Percentiles rank a stretch among this genome's conserved stretches.
Conservation (phyloP, 1,140 invertebrate genomes). For the Himalopsyche phryganea region DNA sequence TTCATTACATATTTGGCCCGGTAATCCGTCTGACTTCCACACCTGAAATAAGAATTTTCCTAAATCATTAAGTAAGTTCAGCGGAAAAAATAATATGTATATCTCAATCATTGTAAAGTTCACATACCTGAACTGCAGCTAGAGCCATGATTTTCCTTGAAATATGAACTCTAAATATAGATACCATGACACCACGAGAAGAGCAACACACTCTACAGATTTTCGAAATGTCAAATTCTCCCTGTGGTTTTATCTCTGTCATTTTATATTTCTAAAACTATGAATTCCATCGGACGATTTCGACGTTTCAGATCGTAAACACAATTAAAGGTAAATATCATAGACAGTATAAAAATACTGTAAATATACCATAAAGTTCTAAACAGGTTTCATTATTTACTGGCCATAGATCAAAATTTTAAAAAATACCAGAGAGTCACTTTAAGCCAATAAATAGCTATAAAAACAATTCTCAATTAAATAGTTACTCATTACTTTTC, state of each 20-base stretch:
- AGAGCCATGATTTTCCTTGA: constrained; percentile 31
- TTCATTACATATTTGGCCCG: constrained; percentile 29
- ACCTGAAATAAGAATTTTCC: constrained; percentile 8
- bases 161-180: constrained; percentile 32
- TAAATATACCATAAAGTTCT: too few relatives aligned
- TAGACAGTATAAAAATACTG: too few relatives aligned
- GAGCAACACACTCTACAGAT: constrained; percentile 25
- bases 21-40: constrained; percentile 31
- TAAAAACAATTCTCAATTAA: too few relatives aligned
- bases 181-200: constrained; percentile 16
- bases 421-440: too few relatives aligned
- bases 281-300: not conserved
- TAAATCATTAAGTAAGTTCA: not conserved
- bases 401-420: too few relatives aligned
- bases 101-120: constrained; percentile 8
- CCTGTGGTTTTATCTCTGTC: constrained; percentile 8
- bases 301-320: constrained; percentile 2
- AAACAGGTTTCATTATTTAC: too few relatives aligned
- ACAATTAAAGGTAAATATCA: too few relatives aligned
- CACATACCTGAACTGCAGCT: constrained; percentile 27
- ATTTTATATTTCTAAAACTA: constrained; percentile 7
- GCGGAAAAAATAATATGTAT: not conserved
- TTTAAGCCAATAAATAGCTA: too few relatives aligned
- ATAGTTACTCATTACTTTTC: too few relatives aligned
- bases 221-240: constrained; percentile 20